Conservation (phyloP, 2,113 vertebrate genomes). For the Pygoscelis antarcticus region DNA sequence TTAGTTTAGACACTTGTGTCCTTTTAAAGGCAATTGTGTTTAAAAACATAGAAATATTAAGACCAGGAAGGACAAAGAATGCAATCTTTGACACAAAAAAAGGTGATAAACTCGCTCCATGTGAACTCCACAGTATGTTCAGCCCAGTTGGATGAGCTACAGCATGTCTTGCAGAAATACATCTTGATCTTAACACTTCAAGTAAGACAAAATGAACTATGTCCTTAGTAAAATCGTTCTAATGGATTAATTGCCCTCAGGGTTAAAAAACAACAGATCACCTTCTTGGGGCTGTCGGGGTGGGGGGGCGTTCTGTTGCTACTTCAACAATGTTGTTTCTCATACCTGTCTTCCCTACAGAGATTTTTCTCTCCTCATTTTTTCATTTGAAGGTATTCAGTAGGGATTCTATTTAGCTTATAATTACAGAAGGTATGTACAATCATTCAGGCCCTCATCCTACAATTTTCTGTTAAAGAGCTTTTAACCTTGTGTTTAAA, state of each 20-base stretch:
- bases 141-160: not conserved
- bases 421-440: not conserved
- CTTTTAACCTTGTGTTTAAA: not conserved
- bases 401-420: not conserved
- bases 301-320: not conserved
- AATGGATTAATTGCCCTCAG: not conserved
- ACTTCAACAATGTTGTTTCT: not conserved
- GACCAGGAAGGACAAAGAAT: not conserved
- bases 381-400: not conserved
- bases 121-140: not conserved
- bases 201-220: not conserved
- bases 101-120: not conserved
- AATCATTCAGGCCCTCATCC: not conserved
- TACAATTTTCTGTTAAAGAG: not conserved
- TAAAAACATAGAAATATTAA: not conserved
- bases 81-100: not conserved
- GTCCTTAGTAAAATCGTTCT: not conserved
- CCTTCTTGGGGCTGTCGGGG: not conserved
- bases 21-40: not conserved
- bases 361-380: not conserved
- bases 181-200: not conserved
- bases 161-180: not conserved
- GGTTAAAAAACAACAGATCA: not conserved
- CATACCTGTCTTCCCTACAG: not conserved
- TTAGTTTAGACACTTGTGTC: not conserved